phyloP scores from a whole-genome alignment of 1,140 invertebrate genomes.

The Aphis gossypii region DNA sequence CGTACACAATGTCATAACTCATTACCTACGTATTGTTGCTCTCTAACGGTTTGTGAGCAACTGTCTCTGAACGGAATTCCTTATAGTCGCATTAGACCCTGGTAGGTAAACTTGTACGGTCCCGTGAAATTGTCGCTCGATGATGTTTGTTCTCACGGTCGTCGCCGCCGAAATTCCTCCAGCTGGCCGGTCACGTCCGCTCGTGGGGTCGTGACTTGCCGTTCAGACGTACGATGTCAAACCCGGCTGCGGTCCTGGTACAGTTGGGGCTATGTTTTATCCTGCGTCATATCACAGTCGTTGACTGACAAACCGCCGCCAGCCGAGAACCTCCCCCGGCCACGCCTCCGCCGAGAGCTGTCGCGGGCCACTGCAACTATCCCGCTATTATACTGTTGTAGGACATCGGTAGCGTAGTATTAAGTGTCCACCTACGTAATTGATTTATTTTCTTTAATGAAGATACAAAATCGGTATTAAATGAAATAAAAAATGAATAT shows the following conservation, averaged over 20 bases:
- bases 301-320: neutral
- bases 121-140: conserved; percentile 34
- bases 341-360: neutral
- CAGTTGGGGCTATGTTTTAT: neutral
- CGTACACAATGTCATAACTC: too few relatives aligned
- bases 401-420: too few relatives aligned
- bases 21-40: neutral
- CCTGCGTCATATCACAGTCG: conserved; percentile 19
- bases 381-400: too few relatives aligned
- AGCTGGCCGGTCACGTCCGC: neutral
- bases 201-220: neutral
- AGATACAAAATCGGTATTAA: too few relatives aligned
- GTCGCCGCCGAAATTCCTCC: neutral
- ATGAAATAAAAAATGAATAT: too few relatives aligned
- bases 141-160: conserved; percentile 8
- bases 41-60: neutral
- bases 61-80: neutral
- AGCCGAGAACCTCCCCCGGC: neutral
- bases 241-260: neutral
- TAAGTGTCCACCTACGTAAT: too few relatives aligned
- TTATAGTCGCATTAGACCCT: neutral
- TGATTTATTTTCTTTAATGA: too few relatives aligned
- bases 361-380: too few relatives aligned
- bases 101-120: conserved; percentile 34
- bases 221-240: neutral